Evolutionary conservation across 2,888 invertebrate genomes (phyloP).

Genomic region (Ceraclea dissimilis): DNA sequence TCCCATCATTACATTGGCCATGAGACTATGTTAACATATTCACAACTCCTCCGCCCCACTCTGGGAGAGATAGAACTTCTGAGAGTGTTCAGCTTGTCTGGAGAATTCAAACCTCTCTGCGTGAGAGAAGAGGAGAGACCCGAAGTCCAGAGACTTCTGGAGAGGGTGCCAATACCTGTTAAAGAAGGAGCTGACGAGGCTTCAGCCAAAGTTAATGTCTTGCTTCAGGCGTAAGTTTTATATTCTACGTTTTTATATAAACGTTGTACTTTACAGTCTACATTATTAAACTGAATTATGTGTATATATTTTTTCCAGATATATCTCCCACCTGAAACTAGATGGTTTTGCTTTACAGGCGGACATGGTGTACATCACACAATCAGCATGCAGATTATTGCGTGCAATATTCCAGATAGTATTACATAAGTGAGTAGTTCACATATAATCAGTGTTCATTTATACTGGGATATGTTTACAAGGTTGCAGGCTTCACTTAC

Average conservation of each 20-base stretch:
- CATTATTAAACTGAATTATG: too few relatives aligned
- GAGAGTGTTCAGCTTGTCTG: slow-evolving; percentile 95
- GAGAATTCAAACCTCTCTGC: slow-evolving; percentile 89
- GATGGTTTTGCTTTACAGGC: slow-evolving; percentile 99
- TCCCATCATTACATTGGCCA: slow-evolving; percentile 98
- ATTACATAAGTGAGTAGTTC: slow-evolving; percentile 46
- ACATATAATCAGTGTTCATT: not conserved
- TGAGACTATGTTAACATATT: slow-evolving; percentile 95
- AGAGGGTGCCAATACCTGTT: slow-evolving; percentile 95
- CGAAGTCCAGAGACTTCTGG: slow-evolving; percentile 79
- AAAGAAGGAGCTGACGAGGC: slow-evolving; percentile 98
- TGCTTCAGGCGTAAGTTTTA: slow-evolving; percentile 14
- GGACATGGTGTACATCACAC: slow-evolving; percentile 98
- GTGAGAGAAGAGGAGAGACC: slow-evolving; percentile 95
- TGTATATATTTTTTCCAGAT: slow-evolving; percentile 33
- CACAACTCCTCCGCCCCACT: slow-evolving; percentile 92
- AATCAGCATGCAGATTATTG: slow-evolving; percentile 91
- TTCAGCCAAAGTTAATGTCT: slow-evolving; percentile 72
- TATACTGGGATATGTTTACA: too few relatives aligned
- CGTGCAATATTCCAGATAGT: slow-evolving; percentile 98
- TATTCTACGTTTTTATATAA: not conserved
- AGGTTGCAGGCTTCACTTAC: too few relatives aligned
- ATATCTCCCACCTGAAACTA: slow-evolving; percentile 95
- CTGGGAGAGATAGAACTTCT: slow-evolving; percentile 96
- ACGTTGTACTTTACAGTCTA: not conserved